Evolutionary conservation across 2,113 vertebrate genomes (phyloP), one percentile per base, ranked within the genome.

Genomic region (Gasterosteus nipponicus): DNA sequence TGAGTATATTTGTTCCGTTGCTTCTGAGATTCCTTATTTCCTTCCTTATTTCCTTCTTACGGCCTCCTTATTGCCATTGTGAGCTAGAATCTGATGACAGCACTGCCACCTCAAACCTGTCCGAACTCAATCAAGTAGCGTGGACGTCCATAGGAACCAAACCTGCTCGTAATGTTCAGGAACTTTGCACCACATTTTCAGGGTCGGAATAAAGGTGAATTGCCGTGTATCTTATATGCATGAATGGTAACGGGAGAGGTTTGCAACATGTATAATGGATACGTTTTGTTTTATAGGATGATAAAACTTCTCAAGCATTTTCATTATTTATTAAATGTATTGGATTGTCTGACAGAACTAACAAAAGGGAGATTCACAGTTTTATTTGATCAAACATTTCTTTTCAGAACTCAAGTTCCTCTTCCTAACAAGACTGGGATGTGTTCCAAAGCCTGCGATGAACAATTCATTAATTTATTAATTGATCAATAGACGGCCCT

Each of bases 1-100:
- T 59, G 26, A 60, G 26, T 41, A 67, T 46, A 26, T 70, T 47
- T 33, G 53, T 57, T 66, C 53, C 41, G 42, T 57, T 39, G 5
- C 57, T 63, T 59, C 66, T 72, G 12, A 65, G 66, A 60, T 72
- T 60, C 33, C 22, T 41, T 1, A 31, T 26, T 46, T 46, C 51
- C 33, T 71, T 38, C 16, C 26, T 10, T 8, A 38, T 46, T 38
- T 38, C 35, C 35, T 7, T 38, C 6, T 6, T 38, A 38, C 35
- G 15, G 10, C 19, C n/a, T 47, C 31, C 16, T 14, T 53, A 39
- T 49, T 47, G 46, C 47, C 38, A 44, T 42, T 56, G 60, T 42
- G 16, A 63, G 18, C 4, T 26, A 35, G 11, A 26, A 18, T 29
- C 31, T 15, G 19, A 63, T 54, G 60, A 35, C 26, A 31, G 42